Base-by-base conservation (phyloP, 2,113 vertebrate species). In the Equus quagga region DNA sequence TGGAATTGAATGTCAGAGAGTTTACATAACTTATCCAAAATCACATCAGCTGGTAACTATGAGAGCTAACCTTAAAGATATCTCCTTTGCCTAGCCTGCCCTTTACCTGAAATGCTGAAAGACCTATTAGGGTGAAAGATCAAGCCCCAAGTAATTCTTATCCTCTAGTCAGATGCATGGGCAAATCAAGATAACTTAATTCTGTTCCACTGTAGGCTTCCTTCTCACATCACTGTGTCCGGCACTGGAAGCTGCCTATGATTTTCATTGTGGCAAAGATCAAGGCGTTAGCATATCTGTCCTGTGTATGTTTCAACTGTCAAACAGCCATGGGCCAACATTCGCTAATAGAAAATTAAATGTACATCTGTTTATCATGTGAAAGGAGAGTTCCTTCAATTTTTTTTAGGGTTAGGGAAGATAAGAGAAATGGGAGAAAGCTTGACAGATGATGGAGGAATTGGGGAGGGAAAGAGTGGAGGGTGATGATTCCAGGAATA, bases 401-500 rank as follows among this genome's bases (percentile, higher is more conserved):
- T 21, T 26, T 65, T 94, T 92, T 91, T 31, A 84, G 64, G 64
- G 79, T 89, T 93, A 97, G 41, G 36, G 33, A 96, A 97, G 96
- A 97, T 97, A 94, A 97, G 87, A 96, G 91, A 95, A 96, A 91
- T 81, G 24, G 46, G 49, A 73, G 91, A 92, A 96, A 67, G 10
- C n/a, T 69, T 98, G 92, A 97, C 83, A 87, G 70, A 97, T 92
- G 92, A 96, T 92, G 75, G 96, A 89, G 81, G 75, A 81, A 60
- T 54, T 18, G 75, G 72, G 87, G 89, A 84, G 81, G 64, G 80
- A 54, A 54, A 65, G n/a, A 18, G 28, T 36, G n/a, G 60, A 33
- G 95, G 82, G 28, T 44, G 44, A 96, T 79, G 80, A 73, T 96
- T 97, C 90, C 97, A 98, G 96, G 97, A 97, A 97, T 94, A 98